Conservation (phyloP, 2,113 vertebrate species). For the Puntigrus tetrazona region DNA sequence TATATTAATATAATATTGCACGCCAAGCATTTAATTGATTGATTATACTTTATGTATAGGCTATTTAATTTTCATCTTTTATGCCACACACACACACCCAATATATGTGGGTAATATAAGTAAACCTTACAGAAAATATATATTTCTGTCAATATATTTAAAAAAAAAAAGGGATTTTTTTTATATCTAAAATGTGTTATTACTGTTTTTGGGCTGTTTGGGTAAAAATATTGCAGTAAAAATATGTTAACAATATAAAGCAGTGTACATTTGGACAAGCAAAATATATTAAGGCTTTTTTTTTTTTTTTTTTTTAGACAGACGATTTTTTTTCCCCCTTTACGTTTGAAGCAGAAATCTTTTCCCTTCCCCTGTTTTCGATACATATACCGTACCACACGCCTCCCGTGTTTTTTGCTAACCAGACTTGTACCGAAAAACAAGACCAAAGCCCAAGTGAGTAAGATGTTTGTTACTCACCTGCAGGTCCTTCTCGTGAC, state of each 20-base stretch:
- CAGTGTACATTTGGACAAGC: background rate
- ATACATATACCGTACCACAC: too few species aligned
- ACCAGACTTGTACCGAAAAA: background rate
- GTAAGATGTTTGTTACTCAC: constrained; percentile 65
- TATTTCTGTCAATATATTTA: background rate
- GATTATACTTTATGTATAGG: too few species aligned
- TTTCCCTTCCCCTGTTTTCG: too few species aligned
- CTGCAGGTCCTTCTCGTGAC: constrained; percentile 91
- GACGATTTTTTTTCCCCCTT: background rate
- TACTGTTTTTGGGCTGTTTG: too few species aligned
- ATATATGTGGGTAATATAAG: background rate
- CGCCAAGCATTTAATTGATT: too few species aligned
- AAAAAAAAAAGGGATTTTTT: too few species aligned
- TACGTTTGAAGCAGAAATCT: background rate
- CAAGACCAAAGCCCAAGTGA: background rate
- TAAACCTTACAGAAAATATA: background rate
- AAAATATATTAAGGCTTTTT: background rate
- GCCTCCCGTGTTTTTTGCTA: background rate
- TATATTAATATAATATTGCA: too few species aligned
- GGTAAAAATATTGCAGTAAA: background rate
- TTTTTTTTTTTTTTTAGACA: background rate
- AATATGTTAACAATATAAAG: background rate
- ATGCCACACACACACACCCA: too few species aligned
- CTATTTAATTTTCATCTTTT: too few species aligned
- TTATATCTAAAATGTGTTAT: background rate